phyloP scores from a whole-genome alignment of 2,797 vertebrate genomes.

The Coccyzus lansbergi region DNA sequence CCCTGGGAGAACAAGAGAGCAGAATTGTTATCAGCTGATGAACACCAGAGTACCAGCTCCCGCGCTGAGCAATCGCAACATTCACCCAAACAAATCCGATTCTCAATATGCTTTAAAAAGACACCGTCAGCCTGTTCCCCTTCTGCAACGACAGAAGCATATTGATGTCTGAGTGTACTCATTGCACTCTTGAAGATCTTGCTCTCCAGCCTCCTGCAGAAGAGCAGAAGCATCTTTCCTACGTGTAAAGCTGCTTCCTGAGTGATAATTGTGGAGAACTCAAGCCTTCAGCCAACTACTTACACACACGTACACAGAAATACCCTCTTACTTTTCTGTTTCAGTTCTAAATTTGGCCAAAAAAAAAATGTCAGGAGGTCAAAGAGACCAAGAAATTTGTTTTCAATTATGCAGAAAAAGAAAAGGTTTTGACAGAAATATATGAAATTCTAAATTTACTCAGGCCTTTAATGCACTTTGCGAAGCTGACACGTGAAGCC shows the following conservation, averaged over 20 bases:
- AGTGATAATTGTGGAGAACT: not conserved
- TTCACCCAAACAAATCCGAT: not conserved
- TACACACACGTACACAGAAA: accelerated
- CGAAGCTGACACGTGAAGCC: not conserved
- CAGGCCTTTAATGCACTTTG: not conserved
- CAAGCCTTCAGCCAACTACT: not conserved
- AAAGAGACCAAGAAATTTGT: not conserved
- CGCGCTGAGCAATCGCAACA: not conserved
- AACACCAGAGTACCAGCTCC: not conserved
- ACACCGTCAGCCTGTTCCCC: not conserved
- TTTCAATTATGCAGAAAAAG: not conserved
- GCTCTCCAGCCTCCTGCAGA: not conserved
- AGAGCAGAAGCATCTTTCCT: not conserved
- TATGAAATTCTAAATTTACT: conserved; percentile 9
- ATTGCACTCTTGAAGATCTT: not conserved
- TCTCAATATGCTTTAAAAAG: too few relatives aligned
- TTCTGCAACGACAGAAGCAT: accelerated
- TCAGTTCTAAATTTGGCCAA: not conserved
- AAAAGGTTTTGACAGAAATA: not conserved
- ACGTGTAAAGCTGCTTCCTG: not conserved
- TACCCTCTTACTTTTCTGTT: not conserved
- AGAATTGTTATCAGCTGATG: conserved; percentile 42
- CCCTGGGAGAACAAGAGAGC: conserved; percentile 79
- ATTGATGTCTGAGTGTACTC: not conserved
- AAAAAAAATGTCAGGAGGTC: not conserved